Base-by-base conservation (phyloP, 2,888 invertebrate genomes). In the Baronia brevicornis region DNA sequence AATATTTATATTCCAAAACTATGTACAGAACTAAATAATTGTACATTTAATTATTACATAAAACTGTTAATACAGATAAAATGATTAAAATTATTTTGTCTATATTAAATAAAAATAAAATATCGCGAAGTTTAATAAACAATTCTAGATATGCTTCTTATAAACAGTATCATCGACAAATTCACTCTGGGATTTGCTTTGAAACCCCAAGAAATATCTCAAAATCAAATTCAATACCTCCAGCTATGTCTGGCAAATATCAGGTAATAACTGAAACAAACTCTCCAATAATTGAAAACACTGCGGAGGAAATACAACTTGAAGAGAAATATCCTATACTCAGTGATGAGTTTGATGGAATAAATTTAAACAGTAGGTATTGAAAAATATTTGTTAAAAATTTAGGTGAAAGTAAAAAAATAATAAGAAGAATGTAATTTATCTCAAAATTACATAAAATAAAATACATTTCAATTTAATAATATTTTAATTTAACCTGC, bases 231-330 rank as follows among this genome's bases (percentile, higher is more conserved):
- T 29, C 37, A 6, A 6, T 5, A 11, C 12, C 28, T n/a, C 46
- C 66, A 39, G 84, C 79, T 17, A 71, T 89, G 41, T 63, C 84
- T 32, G 69, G 70, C 47, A 91, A 90, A 73, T 92, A 90, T 59
- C 87, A 90, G 73, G 66, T 89, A 41, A 92, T 92, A 63, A 86
- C 86, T 9, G 93, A 94, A 51, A 85, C 87, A 44, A 91, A 93
- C 60, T 78, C 91, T 0, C 72, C 85, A 6, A 69, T 91, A 39
- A 90, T 94, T 48, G 87, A 91, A 43, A 91, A 94, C 60, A 88
- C 92, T 9, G 88, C 88, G 30, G 93, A 93, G 49, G 92, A 92
- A 64, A 69, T 78, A 21, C 46, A 67, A 26, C 47, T 60, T 10
- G 48, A 66, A 30, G 58, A 67, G 15, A 44, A 60, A 60, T 57